Evolutionary conservation across 2,797 vertebrate genomes (phyloP).

Genomic region (Mormyrus hasselquistii): DNA sequence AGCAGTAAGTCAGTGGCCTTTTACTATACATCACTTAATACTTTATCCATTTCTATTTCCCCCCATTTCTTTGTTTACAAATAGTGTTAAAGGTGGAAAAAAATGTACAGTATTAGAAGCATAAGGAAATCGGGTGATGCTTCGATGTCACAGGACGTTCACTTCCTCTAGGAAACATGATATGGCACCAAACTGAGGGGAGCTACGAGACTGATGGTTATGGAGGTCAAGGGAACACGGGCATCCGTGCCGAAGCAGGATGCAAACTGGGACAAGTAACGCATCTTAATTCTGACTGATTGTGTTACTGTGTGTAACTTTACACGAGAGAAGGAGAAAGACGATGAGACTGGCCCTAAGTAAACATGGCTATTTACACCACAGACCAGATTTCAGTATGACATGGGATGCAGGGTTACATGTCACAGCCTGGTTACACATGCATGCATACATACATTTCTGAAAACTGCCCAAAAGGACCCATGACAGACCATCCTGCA

Average conservation of each 20-base stretch:
- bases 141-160: conserved; percentile 52
- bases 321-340: conserved; percentile 27
- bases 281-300: conserved; percentile 56
- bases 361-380: conserved; percentile 44
- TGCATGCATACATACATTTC: conserved; percentile 59
- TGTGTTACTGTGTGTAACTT: conserved; percentile 28
- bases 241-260: conserved; percentile 58
- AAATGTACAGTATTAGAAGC: conserved; percentile 57
- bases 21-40: conserved; percentile 75
- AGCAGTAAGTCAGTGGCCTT: conserved; percentile 45
- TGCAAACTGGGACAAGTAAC: conserved; percentile 58
- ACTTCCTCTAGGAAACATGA: conserved; percentile 65
- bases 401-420: conserved; percentile 48
- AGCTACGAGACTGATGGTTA: conserved; percentile 36
- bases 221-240: conserved; percentile 50
- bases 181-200: conserved; percentile 73
- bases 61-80: conserved; percentile 64
- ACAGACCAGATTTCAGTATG: conserved; percentile 47
- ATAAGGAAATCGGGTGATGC: conserved; percentile 52
- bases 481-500: conserved; percentile 46
- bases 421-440: conserved; percentile 64
- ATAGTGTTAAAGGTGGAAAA: conserved; percentile 58
- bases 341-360: conserved; percentile 51
- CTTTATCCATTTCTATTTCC: conserved; percentile 10
- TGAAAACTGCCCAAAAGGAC: conserved; percentile 56